Base-by-base conservation (phyloP, 2,797 vertebrate species). In the Mus caroli region DNA sequence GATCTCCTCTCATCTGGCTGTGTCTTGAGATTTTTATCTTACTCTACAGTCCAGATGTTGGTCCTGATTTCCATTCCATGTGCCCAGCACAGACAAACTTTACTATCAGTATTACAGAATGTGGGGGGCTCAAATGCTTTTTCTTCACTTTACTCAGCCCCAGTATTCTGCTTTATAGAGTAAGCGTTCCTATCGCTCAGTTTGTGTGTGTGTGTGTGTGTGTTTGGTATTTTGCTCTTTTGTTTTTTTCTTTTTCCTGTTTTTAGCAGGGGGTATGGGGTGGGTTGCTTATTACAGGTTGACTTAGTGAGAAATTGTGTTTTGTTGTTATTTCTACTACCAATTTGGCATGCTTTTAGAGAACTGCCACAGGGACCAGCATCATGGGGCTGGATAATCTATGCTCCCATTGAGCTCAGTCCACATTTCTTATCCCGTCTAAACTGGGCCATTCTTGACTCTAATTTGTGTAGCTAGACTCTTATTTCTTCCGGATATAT, bases 361-460 rank as follows among this genome's bases (percentile, higher is more conserved):
- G 77, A 56, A 91, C 54, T 96, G 46, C 46, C 78, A 79, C 20
- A 54, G n/a, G 40, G 20, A 80, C 54, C 17, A 82, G 64, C 93
- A 93, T 17, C 12, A 9, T 92, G 60, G 24, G 52, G 19, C 15
- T 37, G 46, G 52, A 60, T 54, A 37, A 31, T 46, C 4, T 75
- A 83, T 43, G 31, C 71, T 52, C 31, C 22, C 67, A 78, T 2
- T 87, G n/a, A 90, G 43, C 22, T 88, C 7, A 62, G 56, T 69
- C 37, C 20, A 86, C 84, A 96, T 62, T 15, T 73, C 40, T 67
- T 94, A 12, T 5, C 13, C 14, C 15, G 91, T 96, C 54, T 31
- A 31, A 69, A 88, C 26, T 77, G 89, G 92, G 31, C 40, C 77
- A 73, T 88, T 88, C 9, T 31, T 88, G 37, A 96, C 83, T 85